phyloP scores from a whole-genome alignment of 1,140 invertebrate species.

The Orchesella cincta region DNA sequence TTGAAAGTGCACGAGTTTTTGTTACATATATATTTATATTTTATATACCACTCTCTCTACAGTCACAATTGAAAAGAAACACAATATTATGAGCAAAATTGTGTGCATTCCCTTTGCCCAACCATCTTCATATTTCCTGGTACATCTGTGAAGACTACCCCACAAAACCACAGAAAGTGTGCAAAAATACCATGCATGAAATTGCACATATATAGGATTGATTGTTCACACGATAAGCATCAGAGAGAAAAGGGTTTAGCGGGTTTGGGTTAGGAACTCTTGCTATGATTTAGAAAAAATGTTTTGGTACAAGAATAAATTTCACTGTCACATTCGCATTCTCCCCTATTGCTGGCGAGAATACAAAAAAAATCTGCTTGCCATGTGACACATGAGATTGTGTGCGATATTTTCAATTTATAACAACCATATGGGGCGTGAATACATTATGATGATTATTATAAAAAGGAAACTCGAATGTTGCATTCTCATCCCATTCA shows the following conservation, averaged over 20 bases:
- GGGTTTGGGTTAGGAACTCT: neutral
- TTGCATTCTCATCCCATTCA: neutral
- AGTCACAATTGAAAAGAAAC: too few species aligned
- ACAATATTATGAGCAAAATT: too few species aligned
- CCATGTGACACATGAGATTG: slow-evolving; percentile 21
- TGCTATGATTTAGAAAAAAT: neutral
- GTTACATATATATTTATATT: too few species aligned
- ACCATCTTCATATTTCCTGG: too few species aligned
- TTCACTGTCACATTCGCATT: neutral
- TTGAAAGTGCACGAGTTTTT: too few species aligned
- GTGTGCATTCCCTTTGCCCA: too few species aligned
- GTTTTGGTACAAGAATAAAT: slow-evolving; percentile 2
- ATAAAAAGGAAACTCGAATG: slow-evolving; percentile 1
- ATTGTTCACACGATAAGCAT: neutral
- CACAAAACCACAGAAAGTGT: too few species aligned
- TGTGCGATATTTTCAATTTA: slow-evolving; percentile 26
- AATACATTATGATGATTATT: slow-evolving; percentile 27
- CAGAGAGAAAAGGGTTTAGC: too few species aligned
- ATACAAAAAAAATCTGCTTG: neutral
- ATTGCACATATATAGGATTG: slow-evolving; percentile 1
- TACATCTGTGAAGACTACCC: too few species aligned
- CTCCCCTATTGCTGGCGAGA: neutral
- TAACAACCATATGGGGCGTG: slow-evolving; percentile 20
- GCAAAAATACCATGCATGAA: too few species aligned
- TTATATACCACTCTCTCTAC: too few species aligned